Percentiles rank a stretch among this genome's conserved stretches.
phyloP scores from a whole-genome alignment of 2,113 vertebrate genomes.

The Bujurquina vittata region DNA sequence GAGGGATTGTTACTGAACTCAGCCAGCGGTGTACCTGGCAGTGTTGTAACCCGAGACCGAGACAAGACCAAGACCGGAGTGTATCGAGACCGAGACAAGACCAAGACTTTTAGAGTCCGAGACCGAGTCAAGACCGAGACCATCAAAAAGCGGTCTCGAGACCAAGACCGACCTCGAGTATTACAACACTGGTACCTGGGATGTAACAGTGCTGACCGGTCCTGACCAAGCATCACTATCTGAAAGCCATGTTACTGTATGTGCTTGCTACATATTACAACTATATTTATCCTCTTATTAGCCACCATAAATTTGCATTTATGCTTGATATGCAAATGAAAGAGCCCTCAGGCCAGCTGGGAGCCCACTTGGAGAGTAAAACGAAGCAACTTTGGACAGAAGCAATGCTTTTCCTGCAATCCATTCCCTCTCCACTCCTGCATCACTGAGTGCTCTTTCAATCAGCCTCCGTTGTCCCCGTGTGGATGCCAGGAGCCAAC shows the following conservation, averaged over 20 bases:
- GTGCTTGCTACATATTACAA: conserved; percentile 7
- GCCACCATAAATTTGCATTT: neutral
- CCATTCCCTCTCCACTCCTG: conserved; percentile 13
- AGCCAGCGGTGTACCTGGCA: neutral
- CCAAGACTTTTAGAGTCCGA: too few relatives aligned
- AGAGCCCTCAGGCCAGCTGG: conserved; percentile 3
- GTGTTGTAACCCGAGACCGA: too few relatives aligned
- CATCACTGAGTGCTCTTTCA: conserved; percentile 41
- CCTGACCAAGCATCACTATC: neutral
- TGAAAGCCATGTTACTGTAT: neutral
- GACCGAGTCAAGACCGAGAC: too few relatives aligned
- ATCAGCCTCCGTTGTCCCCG: conserved; percentile 21
- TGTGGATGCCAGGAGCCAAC: conserved; percentile 16
- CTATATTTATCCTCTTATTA: conserved; percentile 8
- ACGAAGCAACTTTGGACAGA: conserved; percentile 11
- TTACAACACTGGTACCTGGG: too few relatives aligned
- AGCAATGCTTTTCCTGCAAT: conserved; percentile 37
- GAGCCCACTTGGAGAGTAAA: neutral
- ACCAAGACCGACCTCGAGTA: too few relatives aligned
- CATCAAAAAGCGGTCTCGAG: too few relatives aligned
- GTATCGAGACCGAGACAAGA: too few relatives aligned
- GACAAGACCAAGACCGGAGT: too few relatives aligned
- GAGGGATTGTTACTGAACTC: neutral
- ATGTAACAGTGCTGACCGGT: neutral
- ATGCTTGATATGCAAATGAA: conserved; percentile 35